Evolutionary conservation across 2,888 invertebrate species (phyloP), one percentile per base, ranked within the genome.

Genomic region (Congeria kusceri): DNA sequence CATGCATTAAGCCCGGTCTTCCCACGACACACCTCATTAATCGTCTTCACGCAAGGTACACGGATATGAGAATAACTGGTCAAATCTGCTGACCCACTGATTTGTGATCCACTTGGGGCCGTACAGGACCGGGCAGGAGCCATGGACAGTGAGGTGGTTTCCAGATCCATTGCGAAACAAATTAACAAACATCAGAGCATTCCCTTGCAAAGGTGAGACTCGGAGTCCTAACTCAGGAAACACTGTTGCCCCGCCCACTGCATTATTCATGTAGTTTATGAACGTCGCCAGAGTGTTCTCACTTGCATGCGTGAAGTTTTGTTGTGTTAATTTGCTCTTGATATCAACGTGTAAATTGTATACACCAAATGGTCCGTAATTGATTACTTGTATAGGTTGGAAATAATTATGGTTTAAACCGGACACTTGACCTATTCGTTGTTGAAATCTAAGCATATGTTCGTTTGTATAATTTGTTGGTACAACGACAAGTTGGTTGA

Each of bases 151-250:
- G 5, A 56, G 27, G 7, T 44, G 15, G 18, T 58, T 58, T 5
- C 46, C 23, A 0, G 64, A 44, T 1, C 71, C 71, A 29, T 64
- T 72, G 23, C 46, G 56, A 46, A 57, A 72, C 58, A 72, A 29
- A 27, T 72, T 72, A 28, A 64, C 56, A 25, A 72, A 73, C 61
- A 73, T 58, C 27, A 72, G 44, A 25, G 65, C 65, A 20, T 44
- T 29, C 1, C 56, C 56, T 29, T 49, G 57, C 28, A 58, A 46
- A 11, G 65, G 64, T 29, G 29, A 28, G 3, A 63, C 63, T 20
- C 20, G 25, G 0, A 72, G 49, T 13, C 65, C 72, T 29, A 72
- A 25, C 3, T 64, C 65, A 11, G 72, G 64, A 65, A 72, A 72
- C 29, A 72, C 64, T 18, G 65, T 65, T 27, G 29, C 39, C 18